These are phyloP conservation scores for Xyrichtys novacula DNA, from an alignment of 2,797 vertebrate species.

Conservation along the genomic window DNA sequence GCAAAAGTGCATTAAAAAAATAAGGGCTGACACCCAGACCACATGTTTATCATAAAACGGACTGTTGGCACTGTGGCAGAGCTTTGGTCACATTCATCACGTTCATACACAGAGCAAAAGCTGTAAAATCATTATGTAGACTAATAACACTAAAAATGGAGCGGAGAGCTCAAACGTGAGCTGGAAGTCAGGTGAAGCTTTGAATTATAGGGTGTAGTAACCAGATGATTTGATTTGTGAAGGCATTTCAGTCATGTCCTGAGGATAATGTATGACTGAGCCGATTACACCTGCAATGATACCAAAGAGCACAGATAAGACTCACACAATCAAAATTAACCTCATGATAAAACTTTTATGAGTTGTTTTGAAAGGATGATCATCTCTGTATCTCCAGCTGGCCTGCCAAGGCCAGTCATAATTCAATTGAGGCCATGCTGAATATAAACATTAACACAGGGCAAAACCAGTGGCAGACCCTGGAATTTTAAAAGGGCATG, in stretches of 20 bases:
- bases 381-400: conserved; percentile 2
- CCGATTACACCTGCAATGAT: conserved; percentile 77
- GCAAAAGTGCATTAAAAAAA: conserved; percentile 42
- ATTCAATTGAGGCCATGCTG: conserved; percentile 7
- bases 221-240: conserved; percentile 4
- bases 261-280: conserved; percentile 81
- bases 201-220: conserved; percentile 50
- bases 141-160: background rate
- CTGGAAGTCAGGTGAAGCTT: background rate
- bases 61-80: background rate
- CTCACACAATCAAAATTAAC: background rate
- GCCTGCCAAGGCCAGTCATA: background rate
- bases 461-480: conserved; percentile 9
- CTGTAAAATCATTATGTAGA: background rate
- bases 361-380: background rate
- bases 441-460: background rate
- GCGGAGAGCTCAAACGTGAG: background rate
- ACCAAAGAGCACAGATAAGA: conserved; percentile 19
- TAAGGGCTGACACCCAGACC: conserved; percentile 1
- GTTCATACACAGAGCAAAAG: background rate
- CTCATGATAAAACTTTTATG: background rate
- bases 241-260: conserved; percentile 37
- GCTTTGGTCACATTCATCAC: conserved; percentile 10
- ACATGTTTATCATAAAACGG: background rate
- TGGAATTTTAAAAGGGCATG: background rate